These are phyloP conservation scores for Oryctes rhinoceros DNA, from an alignment of 1,140 invertebrate genomes.

Conservation along the genomic window DNA sequence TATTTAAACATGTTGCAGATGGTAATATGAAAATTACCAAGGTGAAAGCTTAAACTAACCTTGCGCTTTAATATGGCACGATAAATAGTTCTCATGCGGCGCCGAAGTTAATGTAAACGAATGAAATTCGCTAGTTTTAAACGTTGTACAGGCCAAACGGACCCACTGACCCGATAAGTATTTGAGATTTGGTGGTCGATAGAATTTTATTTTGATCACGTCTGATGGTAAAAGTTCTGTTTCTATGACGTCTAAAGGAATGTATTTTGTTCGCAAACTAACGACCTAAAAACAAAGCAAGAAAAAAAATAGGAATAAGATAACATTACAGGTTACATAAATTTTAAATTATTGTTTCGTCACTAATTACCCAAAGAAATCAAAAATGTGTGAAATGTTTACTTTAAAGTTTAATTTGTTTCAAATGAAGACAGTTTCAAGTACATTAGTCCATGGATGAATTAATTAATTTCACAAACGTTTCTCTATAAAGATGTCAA, in stretches of 20 bases:
- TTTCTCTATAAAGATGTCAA: no score
- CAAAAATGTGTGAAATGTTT: no score
- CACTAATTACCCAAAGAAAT: no score
- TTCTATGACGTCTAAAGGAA: slow-evolving; percentile 94
- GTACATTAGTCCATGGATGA: no score
- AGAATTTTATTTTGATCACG: slow-evolving; percentile 92
- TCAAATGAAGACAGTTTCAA: no score
- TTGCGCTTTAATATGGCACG: slow-evolving; percentile 97
- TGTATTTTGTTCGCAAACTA: slow-evolving; percentile 89
- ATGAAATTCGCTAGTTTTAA: slow-evolving; percentile 93
- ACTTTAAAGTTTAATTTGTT: no score
- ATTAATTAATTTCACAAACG: no score
- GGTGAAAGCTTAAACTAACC: slow-evolving; percentile 58
- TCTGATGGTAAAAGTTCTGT: slow-evolving; percentile 96
- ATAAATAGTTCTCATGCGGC: slow-evolving; percentile 96
- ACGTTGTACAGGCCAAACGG: slow-evolving; percentile 90
- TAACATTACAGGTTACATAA: no score
- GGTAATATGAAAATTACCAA: background rate
- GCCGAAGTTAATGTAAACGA: slow-evolving; percentile 98
- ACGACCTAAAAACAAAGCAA: slow-evolving; percentile 70
- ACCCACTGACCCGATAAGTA: slow-evolving; percentile 94
- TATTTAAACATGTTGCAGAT: no score
- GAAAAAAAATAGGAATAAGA: background rate
- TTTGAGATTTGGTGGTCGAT: slow-evolving; percentile 94
- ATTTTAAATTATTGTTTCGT: no score